phyloP scores from a whole-genome alignment of 2,888 invertebrate genomes.

The Drosophila mercatorum region DNA sequence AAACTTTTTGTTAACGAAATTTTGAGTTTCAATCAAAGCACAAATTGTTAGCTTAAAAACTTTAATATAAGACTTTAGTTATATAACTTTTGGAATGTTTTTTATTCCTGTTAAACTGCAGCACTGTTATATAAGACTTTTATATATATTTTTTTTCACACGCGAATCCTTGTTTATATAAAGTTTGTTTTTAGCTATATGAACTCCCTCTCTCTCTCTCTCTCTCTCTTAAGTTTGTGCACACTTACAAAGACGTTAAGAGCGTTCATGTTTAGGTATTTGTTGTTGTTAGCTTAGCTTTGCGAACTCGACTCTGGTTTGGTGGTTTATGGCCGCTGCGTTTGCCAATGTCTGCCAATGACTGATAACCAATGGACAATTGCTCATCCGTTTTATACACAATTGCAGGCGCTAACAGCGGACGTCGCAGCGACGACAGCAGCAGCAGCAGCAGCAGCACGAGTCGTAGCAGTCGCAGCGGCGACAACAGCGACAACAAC shows the following conservation, averaged over 20 bases:
- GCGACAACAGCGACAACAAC: conserved; percentile 32
- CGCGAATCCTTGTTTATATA: conserved; percentile 22
- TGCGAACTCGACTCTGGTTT: conserved; percentile 25
- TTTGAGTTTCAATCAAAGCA: not conserved
- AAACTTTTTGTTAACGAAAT: not conserved
- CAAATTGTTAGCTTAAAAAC: not conserved
- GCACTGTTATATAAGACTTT: conserved; percentile 9
- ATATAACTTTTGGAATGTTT: not conserved
- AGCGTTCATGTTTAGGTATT: conserved; percentile 74
- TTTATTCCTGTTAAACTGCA: not conserved
- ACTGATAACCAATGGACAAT: conserved; percentile 82
- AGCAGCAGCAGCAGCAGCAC: conserved; percentile 13
- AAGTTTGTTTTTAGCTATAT: not conserved
- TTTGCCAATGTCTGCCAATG: conserved; percentile 80
- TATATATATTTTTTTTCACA: conserved; percentile 5
- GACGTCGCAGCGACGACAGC: conserved; percentile 12
- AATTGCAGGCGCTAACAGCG: conserved; percentile 51
- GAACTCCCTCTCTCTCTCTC: conserved; percentile 5
- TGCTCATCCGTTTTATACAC: conserved; percentile 84
- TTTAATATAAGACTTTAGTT: conserved; percentile 2
- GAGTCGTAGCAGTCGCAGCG: conserved; percentile 8
- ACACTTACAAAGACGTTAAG: conserved; percentile 83
- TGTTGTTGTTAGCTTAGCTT: conserved; percentile 12
- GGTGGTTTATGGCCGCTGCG: conserved; percentile 69
- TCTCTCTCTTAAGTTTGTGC: conserved; percentile 3